Percentiles rank a stretch among this genome's conserved stretches.
These are phyloP conservation scores for Dryocosmus kuriphilus DNA, from an alignment of 2,888 invertebrate genomes.

Conservation along the genomic window DNA sequence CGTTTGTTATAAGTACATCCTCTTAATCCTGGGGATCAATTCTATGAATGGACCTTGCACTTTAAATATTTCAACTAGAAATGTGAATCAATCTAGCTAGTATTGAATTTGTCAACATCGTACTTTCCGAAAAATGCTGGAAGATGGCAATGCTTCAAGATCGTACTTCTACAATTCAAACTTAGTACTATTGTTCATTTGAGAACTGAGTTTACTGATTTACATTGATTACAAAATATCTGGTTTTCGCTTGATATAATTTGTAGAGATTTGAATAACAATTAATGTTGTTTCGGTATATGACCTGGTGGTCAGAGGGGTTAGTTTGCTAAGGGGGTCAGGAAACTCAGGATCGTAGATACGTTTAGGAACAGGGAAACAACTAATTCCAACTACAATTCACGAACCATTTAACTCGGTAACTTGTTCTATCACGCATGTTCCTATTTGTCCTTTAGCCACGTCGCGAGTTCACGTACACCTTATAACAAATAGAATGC, in stretches of 20 bases:
- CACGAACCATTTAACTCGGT: conserved; percentile 75
- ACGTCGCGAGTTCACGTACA: conserved; percentile 32
- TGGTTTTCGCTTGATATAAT: neutral
- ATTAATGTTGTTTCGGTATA: neutral
- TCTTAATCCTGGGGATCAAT: neutral
- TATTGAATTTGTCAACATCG: neutral
- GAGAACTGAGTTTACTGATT: too few relatives aligned
- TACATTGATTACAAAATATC: neutral
- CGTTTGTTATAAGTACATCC: neutral
- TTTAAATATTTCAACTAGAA: neutral
- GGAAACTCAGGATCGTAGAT: conserved; percentile 47
- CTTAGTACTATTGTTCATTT: too few relatives aligned
- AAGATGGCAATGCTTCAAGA: neutral
- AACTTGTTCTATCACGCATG: conserved; percentile 74
- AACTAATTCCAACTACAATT: conserved; percentile 75
- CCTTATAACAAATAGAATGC: conserved; percentile 43
- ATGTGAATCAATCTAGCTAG: neutral
- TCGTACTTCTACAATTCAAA: too few relatives aligned
- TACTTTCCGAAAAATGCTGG: neutral
- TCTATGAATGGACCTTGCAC: neutral
- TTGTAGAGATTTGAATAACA: neutral
- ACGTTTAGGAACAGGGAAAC: conserved; percentile 63
- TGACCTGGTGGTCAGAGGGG: neutral
- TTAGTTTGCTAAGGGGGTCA: conserved; percentile 43
- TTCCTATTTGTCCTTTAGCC: conserved; percentile 69